Evolutionary conservation across 2,113 vertebrate genomes (phyloP).

Genomic region (Columba janthina): DNA sequence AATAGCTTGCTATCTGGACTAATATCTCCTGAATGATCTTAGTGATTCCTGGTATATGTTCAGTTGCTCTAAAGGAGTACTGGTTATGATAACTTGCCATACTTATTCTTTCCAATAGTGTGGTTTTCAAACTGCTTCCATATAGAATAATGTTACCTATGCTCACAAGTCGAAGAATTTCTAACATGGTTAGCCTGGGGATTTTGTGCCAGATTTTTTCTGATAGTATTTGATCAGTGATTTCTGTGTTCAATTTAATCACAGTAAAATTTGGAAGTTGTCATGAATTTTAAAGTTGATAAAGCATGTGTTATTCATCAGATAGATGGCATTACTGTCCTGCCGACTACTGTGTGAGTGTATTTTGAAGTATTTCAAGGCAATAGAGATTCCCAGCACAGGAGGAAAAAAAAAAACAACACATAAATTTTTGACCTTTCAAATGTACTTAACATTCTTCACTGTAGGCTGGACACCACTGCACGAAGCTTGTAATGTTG

Average conservation of each 20-base stretch:
- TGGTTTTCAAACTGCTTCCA: not conserved
- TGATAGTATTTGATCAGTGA: not conserved
- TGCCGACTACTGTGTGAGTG: not conserved
- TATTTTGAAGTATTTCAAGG: not conserved
- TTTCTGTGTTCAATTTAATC: not conserved
- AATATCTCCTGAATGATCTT: not conserved
- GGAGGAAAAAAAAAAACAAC: not conserved
- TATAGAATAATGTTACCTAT: not conserved
- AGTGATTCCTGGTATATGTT: not conserved
- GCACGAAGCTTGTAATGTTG: constrained; percentile 97
- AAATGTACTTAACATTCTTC: not conserved
- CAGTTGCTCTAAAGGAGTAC: not conserved
- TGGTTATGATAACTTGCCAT: not conserved
- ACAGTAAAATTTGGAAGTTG: not conserved
- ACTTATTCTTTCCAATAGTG: not conserved
- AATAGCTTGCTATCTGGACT: not conserved
- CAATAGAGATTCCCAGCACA: not conserved
- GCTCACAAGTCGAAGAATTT: not conserved
- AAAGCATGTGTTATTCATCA: not conserved
- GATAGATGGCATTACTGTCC: not conserved
- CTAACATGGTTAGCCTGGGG: not conserved
- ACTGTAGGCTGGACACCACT: constrained; percentile 94
- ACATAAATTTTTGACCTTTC: not conserved
- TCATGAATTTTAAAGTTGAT: not conserved
- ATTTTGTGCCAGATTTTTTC: not conserved